phyloP scores from a whole-genome alignment of 2,888 invertebrate species.

The Thymelicus sylvestris region DNA sequence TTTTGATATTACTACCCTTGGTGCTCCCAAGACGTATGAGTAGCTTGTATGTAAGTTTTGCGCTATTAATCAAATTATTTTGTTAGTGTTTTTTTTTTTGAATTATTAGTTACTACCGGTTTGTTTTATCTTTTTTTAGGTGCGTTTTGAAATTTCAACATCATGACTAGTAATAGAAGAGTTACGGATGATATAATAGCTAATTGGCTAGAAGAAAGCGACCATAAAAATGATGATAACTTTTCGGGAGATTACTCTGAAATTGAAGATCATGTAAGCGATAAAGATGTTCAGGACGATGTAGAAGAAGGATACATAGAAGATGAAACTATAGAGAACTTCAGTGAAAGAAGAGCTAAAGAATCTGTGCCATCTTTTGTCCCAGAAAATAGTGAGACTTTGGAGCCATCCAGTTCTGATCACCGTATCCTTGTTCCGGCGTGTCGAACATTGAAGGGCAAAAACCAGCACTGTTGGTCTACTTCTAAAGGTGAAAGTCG shows the following conservation, averaged over 20 bases:
- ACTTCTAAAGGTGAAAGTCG: conserved; percentile 16
- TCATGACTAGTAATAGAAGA: conserved; percentile 1
- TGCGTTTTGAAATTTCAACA: conserved; percentile 1
- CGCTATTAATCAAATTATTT: too few relatives aligned
- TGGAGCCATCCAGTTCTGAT: neutral
- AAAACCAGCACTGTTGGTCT: conserved; percentile 4
- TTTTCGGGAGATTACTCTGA: neutral
- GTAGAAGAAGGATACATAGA: conserved; percentile 8
- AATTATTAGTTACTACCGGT: neutral
- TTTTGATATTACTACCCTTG: too few relatives aligned
- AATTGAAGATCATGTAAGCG: neutral
- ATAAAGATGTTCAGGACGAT: too few relatives aligned
- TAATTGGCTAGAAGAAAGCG: conserved; percentile 2
- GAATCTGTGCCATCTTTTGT: neutral
- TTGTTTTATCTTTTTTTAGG: conserved; percentile 5
- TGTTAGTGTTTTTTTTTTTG: conserved; percentile 6
- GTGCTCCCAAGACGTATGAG: too few relatives aligned
- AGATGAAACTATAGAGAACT: neutral
- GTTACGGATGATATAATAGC: neutral
- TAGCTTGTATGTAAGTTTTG: too few relatives aligned
- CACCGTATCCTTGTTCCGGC: neutral
- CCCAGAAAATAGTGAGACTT: neutral
- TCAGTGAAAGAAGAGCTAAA: neutral
- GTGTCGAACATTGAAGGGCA: conserved; percentile 9
- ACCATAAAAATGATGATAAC: conserved; percentile 2